Conservation (phyloP, 2,888 invertebrate genomes). For the Lochmaea capreae region DNA sequence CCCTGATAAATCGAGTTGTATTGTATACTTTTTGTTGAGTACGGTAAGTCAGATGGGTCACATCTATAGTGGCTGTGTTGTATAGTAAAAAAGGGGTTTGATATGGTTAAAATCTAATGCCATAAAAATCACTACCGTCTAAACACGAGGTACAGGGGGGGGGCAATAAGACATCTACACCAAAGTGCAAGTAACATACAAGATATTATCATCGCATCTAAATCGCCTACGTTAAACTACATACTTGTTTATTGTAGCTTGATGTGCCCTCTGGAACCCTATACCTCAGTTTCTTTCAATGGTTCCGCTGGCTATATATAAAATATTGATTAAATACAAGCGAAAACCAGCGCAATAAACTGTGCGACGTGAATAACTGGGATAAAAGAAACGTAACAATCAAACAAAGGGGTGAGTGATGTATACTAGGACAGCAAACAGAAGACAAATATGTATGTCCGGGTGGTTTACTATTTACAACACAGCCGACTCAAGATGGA, state of each 20-base stretch:
- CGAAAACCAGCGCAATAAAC: constrained; percentile 26
- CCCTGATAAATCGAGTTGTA: constrained; percentile 1
- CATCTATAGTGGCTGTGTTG: constrained; percentile 62
- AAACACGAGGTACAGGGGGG: constrained; percentile 56
- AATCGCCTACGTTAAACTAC: constrained; percentile 68
- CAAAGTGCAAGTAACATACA: constrained; percentile 62
- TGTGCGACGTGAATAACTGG: constrained; percentile 2
- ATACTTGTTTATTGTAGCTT: constrained; percentile 73
- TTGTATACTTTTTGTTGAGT: constrained; percentile 35
- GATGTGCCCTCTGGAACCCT: constrained; percentile 70
- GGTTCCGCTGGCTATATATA: constrained; percentile 78
- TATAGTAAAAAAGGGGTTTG: constrained; percentile 49
- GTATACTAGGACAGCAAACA: constrained; percentile 30
- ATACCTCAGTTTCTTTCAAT: constrained; percentile 82
- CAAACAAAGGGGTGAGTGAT: constrained; percentile 38
- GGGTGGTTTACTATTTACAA: constrained; percentile 59
- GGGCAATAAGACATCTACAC: constrained; percentile 61
- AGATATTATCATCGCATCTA: constrained; percentile 63
- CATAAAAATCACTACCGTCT: constrained; percentile 46
- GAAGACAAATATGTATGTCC: constrained; percentile 19
- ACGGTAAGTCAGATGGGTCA: constrained; percentile 32
- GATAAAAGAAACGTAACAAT: constrained; percentile 21
- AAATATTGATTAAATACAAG: constrained; percentile 57
- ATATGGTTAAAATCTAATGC: constrained; percentile 33
- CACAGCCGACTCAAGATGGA: constrained; percentile 62